phyloP scores from a whole-genome alignment of 2,888 invertebrate genomes.

The Halictus quadricinctus region DNA sequence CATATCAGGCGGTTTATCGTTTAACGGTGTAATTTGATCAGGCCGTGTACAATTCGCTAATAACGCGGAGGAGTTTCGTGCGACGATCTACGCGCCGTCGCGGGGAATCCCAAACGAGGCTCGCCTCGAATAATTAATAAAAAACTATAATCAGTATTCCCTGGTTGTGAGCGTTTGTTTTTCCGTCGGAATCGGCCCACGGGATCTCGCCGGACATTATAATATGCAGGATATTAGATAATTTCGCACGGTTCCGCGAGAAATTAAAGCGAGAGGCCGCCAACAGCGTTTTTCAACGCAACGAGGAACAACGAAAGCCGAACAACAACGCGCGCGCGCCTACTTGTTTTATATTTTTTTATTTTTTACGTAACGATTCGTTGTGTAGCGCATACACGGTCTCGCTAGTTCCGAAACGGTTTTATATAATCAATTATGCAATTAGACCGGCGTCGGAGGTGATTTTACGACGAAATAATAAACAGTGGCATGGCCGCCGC shows the following conservation, averaged over 20 bases:
- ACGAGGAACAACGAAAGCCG: conserved; percentile 15
- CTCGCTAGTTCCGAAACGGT: neutral
- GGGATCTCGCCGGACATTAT: conserved; percentile 42
- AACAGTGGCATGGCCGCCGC: neutral
- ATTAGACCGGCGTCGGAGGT: conserved; percentile 26
- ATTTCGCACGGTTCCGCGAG: conserved; percentile 54
- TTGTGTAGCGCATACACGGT: neutral
- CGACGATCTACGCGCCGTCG: neutral
- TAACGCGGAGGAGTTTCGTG: neutral
- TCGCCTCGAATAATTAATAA: neutral
- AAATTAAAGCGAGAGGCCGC: conserved; percentile 24
- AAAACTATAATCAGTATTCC: neutral
- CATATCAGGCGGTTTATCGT: neutral
- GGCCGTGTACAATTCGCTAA: neutral
- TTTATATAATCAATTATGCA: conserved; percentile 53
- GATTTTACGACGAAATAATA: conserved; percentile 36
- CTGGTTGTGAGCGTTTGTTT: neutral
- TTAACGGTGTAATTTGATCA: neutral
- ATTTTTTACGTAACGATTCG: conserved; percentile 32
- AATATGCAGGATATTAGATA: conserved; percentile 53
- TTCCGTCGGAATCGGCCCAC: conserved; percentile 25
- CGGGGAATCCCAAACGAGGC: neutral
- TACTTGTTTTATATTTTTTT: neutral
- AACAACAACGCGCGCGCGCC: neutral
- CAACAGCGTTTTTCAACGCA: neutral